Evolutionary conservation across 2,888 invertebrate species (phyloP).

Genomic region (Trachelus tabidus): DNA sequence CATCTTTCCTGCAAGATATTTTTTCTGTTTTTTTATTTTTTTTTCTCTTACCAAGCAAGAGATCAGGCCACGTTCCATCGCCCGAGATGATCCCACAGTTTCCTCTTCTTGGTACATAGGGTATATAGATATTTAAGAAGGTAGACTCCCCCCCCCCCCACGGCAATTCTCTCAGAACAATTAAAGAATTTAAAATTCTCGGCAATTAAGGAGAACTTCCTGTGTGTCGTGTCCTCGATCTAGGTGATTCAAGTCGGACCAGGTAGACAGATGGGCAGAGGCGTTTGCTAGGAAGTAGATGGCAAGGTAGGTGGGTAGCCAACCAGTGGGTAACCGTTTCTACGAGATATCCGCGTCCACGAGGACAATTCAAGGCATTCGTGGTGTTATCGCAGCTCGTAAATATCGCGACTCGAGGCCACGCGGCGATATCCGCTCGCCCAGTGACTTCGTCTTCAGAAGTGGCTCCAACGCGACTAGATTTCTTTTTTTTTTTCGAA

Average conservation of each 20-base stretch:
- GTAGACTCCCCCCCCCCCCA: no score
- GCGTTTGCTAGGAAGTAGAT: not conserved
- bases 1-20: not conserved
- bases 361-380: not conserved
- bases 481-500: not conserved
- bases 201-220: not conserved
- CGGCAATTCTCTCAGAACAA: not conserved
- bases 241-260: not conserved
- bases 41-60: not conserved
- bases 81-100: not conserved
- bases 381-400: not conserved
- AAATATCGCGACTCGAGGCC: conserved; percentile 1
- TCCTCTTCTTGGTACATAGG: not conserved
- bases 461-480: not conserved
- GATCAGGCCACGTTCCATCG: not conserved
- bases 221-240: not conserved
- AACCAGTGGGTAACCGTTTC: not conserved
- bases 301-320: not conserved
- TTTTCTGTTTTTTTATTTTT: not conserved
- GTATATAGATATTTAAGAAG: not conserved
- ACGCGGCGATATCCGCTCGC: not conserved
- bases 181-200: not conserved
- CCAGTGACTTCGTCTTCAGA: not conserved
- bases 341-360: not conserved
- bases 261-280: not conserved